A percentile compares a stretch with the other conserved stretches of the same genome.
These are phyloP conservation scores for Coelogynopora nodosa DNA, from an alignment of 2,888 invertebrate species.

Conservation along the genomic window DNA sequence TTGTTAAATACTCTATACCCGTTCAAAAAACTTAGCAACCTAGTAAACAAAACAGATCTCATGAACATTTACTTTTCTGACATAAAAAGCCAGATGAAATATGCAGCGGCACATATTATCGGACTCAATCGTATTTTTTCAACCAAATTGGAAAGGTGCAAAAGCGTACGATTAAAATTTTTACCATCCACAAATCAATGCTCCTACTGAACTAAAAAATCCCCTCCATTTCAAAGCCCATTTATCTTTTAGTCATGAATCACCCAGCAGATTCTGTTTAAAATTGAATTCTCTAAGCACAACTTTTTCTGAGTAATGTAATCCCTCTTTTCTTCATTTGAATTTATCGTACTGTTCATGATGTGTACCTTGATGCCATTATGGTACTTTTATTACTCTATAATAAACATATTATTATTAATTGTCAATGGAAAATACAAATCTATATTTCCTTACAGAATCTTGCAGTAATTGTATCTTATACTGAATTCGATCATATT, in stretches of 20 bases:
- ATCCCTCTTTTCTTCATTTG: background rate
- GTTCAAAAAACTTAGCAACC: background rate
- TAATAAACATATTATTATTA: no score
- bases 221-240: background rate
- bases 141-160: background rate
- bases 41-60: background rate
- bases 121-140: background rate
- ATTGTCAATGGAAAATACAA: no score
- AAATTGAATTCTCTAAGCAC: background rate
- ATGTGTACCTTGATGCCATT: no score
- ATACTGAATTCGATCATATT: no score
- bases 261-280: background rate
- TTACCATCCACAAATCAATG: background rate
- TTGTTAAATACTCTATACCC: background rate
- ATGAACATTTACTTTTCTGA: background rate
- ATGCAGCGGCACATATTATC: background rate
- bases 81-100: background rate
- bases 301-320: background rate
- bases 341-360: background rate
- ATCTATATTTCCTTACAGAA: no score
- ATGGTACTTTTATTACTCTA: no score
- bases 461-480: no score
- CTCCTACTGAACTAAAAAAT: background rate
- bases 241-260: background rate
- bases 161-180: background rate